Evolutionary conservation across 2,888 invertebrate genomes (phyloP).

Genomic region (Andrena flavipes): DNA sequence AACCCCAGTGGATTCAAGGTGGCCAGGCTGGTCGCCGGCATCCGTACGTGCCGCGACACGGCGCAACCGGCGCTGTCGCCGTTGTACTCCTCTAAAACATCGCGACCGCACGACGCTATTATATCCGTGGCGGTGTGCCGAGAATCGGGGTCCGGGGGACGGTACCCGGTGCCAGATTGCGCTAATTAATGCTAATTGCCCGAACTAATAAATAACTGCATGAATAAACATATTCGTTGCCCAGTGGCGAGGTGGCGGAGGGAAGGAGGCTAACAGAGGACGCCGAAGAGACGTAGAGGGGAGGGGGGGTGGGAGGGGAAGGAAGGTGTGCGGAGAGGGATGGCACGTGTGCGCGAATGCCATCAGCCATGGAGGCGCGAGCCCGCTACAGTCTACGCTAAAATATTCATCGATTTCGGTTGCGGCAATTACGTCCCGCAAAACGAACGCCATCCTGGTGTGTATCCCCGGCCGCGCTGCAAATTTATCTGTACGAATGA

Average conservation of each 20-base stretch:
- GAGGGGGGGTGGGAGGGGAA: slow-evolving; percentile 3
- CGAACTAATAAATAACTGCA: slow-evolving; percentile 82
- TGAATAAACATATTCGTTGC: slow-evolving; percentile 80
- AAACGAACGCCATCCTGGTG: slow-evolving; percentile 69
- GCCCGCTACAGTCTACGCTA: slow-evolving; percentile 64
- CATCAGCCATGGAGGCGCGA: slow-evolving; percentile 58
- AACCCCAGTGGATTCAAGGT: slow-evolving; percentile 1
- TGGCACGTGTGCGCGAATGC: slow-evolving; percentile 47
- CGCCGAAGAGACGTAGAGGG: slow-evolving; percentile 28
- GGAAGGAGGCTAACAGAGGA: slow-evolving; percentile 30
- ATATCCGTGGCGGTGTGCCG: slow-evolving; percentile 61
- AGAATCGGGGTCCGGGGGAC: slow-evolving; percentile 30
- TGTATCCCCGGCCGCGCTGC: slow-evolving; percentile 50
- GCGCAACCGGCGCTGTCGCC: slow-evolving; percentile 47
- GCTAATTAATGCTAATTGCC: slow-evolving; percentile 83
- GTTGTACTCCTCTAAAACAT: slow-evolving; percentile 71
- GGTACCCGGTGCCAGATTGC: slow-evolving; percentile 76
- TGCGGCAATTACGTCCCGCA: slow-evolving; percentile 76
- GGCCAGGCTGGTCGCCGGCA: background rate
- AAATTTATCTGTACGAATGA: slow-evolving; percentile 69
- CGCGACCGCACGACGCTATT: slow-evolving; percentile 63
- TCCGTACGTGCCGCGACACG: background rate
- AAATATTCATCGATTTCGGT: slow-evolving; percentile 81
- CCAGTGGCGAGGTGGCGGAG: slow-evolving; percentile 22
- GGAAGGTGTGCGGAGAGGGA: background rate